phyloP scores from a whole-genome alignment of 2,113 vertebrate species.

The Penelope pileata region DNA sequence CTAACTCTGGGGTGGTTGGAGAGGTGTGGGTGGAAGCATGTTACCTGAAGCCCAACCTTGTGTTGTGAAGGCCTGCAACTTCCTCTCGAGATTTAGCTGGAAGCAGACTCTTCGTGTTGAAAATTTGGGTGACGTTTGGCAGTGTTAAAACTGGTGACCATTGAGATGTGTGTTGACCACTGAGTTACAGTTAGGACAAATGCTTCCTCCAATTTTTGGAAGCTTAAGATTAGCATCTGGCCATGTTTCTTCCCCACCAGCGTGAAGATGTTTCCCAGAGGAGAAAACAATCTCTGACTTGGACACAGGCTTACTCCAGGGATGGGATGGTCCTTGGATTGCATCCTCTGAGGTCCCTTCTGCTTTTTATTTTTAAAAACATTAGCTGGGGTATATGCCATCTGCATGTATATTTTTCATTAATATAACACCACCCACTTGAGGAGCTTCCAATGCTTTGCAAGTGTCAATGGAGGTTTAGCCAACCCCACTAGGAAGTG shows the following conservation, averaged over 20 bases:
- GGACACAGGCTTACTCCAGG: background rate
- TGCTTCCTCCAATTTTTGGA: background rate
- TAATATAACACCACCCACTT: background rate
- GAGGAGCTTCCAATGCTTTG: background rate
- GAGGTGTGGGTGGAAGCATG: background rate
- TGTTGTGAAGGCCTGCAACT: background rate
- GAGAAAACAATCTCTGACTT: background rate
- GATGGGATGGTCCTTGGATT: background rate
- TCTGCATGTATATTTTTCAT: background rate
- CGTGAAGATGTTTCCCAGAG: background rate
- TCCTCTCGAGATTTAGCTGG: background rate
- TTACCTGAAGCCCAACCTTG: background rate
- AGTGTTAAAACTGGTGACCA: background rate
- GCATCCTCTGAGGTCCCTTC: background rate
- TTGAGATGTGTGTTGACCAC: background rate
- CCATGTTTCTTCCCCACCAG: background rate
- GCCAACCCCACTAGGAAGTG: accelerated
- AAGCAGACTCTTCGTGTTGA: background rate
- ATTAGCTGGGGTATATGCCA: background rate
- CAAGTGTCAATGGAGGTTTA: background rate
- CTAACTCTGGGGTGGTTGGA: background rate
- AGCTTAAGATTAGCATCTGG: conserved; percentile 1
- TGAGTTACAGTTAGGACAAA: background rate
- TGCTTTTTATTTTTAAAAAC: background rate
- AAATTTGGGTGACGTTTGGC: background rate